These are phyloP conservation scores for Drosophila mojavensis DNA, from an alignment of 1,140 invertebrate genomes.

Conservation along the genomic window DNA sequence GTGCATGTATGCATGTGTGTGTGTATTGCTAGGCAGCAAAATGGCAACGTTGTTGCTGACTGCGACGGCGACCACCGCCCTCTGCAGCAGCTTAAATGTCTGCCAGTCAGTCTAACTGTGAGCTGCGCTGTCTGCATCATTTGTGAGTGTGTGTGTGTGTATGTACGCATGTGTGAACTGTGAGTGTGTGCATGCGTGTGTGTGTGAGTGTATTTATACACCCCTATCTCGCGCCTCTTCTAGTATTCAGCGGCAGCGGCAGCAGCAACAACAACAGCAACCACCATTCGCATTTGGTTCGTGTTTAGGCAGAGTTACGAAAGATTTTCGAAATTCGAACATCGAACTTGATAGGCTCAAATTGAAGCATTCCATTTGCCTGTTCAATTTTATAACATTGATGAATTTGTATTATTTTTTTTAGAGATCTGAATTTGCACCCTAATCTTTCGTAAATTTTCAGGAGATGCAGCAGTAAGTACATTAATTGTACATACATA, in stretches of 20 bases:
- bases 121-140: slow-evolving; percentile 50
- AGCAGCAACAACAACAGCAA: slow-evolving; percentile 37
- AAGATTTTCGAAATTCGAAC: slow-evolving; percentile 12
- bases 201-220: slow-evolving; percentile 32
- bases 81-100: slow-evolving; percentile 70
- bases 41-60: slow-evolving; percentile 31
- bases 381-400: neutral
- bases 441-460: neutral
- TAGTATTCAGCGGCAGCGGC: slow-evolving; percentile 13
- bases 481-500: no score
- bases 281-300: slow-evolving; percentile 18
- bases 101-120: slow-evolving; percentile 77
- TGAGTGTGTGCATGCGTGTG: slow-evolving; percentile 6
- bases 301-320: slow-evolving; percentile 19
- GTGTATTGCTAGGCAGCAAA: slow-evolving; percentile 34
- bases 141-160: slow-evolving; percentile 29
- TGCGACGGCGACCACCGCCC: slow-evolving; percentile 75
- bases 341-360: slow-evolving; percentile 2
- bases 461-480: neutral
- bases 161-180: slow-evolving; percentile 30
- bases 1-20: slow-evolving; percentile 22
- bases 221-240: slow-evolving; percentile 24
- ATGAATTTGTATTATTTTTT: neutral
- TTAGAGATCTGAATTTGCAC: neutral
- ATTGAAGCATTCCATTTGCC: slow-evolving; percentile 13